Base-by-base conservation (phyloP, 2,113 vertebrate species). In the Gymnocephalus cernua region DNA sequence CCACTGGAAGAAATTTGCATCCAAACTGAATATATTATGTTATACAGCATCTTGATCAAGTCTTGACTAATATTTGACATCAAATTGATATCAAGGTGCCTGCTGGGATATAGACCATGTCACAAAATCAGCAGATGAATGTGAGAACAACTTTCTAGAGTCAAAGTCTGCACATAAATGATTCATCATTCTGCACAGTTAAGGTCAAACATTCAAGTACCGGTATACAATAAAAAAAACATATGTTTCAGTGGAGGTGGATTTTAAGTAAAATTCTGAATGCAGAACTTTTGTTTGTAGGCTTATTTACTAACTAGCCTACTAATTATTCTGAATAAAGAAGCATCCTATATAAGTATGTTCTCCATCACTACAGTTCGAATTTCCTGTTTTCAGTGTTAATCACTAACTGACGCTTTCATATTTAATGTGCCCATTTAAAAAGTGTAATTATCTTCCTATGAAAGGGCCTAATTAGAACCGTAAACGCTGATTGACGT, bases 401-500 rank as follows among this genome's bases (percentile, higher is more conserved):
- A 89, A 83, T 85, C 68, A 81, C 70, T 59, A 41, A 73, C 57
- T 85, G 80, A 85, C 66, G 83, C 72, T 74, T 56, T 76, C 53
- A 23, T 64, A 68, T 74, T 80, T 63, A 81, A 79, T 83, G 74
- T 32, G 21, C 29, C 57, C 18, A 1, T 65, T 67, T 74, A 86
- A 90, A 56, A 50, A 47, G 77, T 63, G 59, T 71, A 88, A 92
- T 89, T 86, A 88, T 79, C 57, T 59, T 16, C 66, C 84, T 64
- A 57, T 83, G 77, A 90, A 82, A 66, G n/a, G 62, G 45, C 19
- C 35, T 86, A 67, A 92, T 90, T 91, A 85, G 73, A 67, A 73
- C 68, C 80, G 18, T 82, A 71, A 58, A 85, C 59, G 41, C 81
- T 72, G 88, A 90, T 68, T 95, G 91, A 94, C 92, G 94, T 69